Base-by-base conservation (phyloP, 2,888 invertebrate genomes). In the Zygaena filipendulae region DNA sequence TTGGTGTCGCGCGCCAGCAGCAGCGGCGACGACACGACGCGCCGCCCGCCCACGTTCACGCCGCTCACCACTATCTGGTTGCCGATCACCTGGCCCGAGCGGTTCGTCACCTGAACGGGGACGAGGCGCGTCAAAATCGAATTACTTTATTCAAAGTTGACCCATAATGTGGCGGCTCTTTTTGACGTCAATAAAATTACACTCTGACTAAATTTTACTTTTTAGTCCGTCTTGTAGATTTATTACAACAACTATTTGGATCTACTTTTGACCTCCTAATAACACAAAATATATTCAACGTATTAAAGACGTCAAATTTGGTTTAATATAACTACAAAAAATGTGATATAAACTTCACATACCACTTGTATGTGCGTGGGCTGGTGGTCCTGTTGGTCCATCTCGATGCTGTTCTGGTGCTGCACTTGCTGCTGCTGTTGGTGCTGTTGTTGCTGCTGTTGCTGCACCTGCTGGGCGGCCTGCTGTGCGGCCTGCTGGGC, bases 301-400 rank as follows among this genome's bases (percentile, higher is more conserved):
- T n/a, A n/a, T n/a, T n/a, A n/a, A n/a, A n/a, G n/a, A n/a, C n/a
- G n/a, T n/a, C n/a, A n/a, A n/a, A n/a, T n/a, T n/a, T n/a, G 7
- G 16, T 16, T 16, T 16, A 16, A 16, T 16, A 16, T 16, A 5
- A 23, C 3, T 3, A 5, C 7, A 6, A 11, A 8, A 12, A 16
- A 8, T 9, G 11, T 8, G 19, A 7, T 5, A 10, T 14, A 16
- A 16, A 4, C 7, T 16, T 13, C 26, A 54, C 60, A 66, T 25
- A 77, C 77, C 45, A 77, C 72, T 72, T 79, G 77, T 62, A 79
- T 77, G 36, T 75, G 67, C 45, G 82, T 61, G 27, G 81, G 77
- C 25, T 74, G 71, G 27, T 71, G 81, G 2, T 81, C 74, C 31
- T 74, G 69, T 1, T 79, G 74, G 44, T 43, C 63, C 43, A 63